phyloP scores from a whole-genome alignment of 2,113 vertebrate species.

The Megaceryle torquata region DNA sequence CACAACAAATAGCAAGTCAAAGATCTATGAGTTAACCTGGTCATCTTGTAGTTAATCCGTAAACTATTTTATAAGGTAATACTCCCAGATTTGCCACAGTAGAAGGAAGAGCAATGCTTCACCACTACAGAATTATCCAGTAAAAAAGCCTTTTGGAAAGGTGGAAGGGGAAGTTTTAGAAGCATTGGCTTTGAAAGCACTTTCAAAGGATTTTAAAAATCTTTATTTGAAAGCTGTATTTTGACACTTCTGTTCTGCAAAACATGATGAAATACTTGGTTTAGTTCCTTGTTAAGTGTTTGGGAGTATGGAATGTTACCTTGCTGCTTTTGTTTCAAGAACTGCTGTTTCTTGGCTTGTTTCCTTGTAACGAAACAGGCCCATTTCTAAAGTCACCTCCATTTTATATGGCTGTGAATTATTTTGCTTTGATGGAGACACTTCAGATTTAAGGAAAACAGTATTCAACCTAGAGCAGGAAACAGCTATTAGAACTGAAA shows the following conservation, averaged over 20 bases:
- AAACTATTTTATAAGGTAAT: neutral
- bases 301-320: neutral
- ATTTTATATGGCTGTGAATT: neutral
- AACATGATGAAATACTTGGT: conserved; percentile 6
- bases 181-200: neutral
- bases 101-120: neutral
- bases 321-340: neutral
- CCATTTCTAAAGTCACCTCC: neutral
- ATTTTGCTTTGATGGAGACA: neutral
- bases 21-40: neutral
- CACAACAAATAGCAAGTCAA: neutral
- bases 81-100: neutral
- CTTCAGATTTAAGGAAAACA: neutral
- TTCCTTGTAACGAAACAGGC: neutral
- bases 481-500: neutral
- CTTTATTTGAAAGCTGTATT: neutral
- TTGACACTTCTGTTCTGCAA: neutral
- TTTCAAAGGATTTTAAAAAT: neutral
- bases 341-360: neutral
- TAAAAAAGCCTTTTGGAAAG: neutral
- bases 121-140: neutral
- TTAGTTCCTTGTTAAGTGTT: neutral
- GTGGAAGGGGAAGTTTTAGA: neutral
- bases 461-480: neutral
- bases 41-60: neutral